Percentiles rank a stretch among this genome's conserved stretches.
Conservation (phyloP, 2,797 vertebrate genomes). For the Streptopelia turtur region DNA sequence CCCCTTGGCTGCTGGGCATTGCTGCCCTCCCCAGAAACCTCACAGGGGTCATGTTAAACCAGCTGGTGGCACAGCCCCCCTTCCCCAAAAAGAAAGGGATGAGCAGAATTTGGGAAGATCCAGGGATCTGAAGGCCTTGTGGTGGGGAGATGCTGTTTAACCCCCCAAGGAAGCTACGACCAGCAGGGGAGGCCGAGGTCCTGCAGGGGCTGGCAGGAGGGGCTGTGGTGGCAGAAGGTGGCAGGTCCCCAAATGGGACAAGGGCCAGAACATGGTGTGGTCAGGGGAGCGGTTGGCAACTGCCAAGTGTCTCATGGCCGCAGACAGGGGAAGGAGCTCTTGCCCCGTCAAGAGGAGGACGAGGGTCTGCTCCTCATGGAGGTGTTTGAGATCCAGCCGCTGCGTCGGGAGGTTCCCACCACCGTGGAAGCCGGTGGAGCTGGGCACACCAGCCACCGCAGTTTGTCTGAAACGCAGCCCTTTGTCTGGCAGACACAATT, state of each 20-base stretch:
- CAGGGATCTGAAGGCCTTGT: neutral
- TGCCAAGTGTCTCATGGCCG: too few relatives aligned
- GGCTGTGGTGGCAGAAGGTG: neutral
- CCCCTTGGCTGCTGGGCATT: too few relatives aligned
- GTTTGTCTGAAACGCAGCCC: neutral
- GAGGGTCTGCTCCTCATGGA: neutral
- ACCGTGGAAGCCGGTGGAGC: conserved; percentile 27
- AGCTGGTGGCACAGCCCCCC: too few relatives aligned
- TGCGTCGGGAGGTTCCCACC: neutral
- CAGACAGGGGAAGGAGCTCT: fast-evolving
- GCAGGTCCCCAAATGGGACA: neutral
- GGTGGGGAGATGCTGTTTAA: too few relatives aligned
- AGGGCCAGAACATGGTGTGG: fast-evolving
- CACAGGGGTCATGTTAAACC: neutral
- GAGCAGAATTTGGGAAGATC: neutral
- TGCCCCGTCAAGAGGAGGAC: neutral
- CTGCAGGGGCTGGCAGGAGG: neutral
- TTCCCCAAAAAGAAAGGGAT: fast-evolving
- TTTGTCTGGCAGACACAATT: neutral
- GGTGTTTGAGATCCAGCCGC: neutral
- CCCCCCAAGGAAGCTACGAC: too few relatives aligned
- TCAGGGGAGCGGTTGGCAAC: neutral
- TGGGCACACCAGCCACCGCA: neutral
- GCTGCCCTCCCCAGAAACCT: neutral
- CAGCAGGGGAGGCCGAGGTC: neutral